Percentiles rank a stretch among this genome's conserved stretches.
phyloP scores from a whole-genome alignment of 2,797 vertebrate genomes.

The Muscicapa striata region DNA sequence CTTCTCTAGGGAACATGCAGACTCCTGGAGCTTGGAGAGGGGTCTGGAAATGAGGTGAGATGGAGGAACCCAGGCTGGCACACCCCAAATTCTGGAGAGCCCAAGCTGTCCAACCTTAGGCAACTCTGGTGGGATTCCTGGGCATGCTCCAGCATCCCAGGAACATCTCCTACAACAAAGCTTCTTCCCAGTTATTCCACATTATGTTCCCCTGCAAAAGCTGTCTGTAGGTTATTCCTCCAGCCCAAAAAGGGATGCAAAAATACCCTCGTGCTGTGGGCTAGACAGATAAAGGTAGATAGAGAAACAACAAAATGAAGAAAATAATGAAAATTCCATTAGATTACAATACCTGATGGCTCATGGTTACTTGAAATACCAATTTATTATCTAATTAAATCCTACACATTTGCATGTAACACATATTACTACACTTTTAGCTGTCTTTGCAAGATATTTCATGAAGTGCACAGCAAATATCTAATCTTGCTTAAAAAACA shows the following conservation, averaged over 20 bases:
- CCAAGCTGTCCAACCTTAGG: too few species aligned
- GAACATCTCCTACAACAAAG: neutral
- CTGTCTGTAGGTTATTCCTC: neutral
- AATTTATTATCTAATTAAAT: neutral
- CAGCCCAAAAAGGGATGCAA: neutral
- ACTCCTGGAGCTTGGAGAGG: neutral
- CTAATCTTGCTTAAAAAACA: neutral
- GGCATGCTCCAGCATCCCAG: neutral
- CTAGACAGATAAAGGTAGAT: accelerated
- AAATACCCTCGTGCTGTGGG: neutral
- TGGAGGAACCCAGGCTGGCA: neutral
- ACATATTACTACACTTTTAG: neutral
- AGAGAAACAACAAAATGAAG: neutral
- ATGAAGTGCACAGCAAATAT: neutral
- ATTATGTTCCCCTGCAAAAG: neutral
- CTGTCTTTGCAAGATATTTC: neutral
- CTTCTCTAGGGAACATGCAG: neutral
- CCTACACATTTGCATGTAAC: neutral
- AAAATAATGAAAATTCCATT: neutral
- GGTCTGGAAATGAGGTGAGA: neutral
- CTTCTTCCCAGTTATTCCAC: neutral
- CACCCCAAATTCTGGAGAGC: neutral
- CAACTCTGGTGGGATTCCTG: neutral
- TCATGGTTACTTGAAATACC: neutral
- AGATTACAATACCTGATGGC: neutral